Percentiles rank a stretch among this genome's conserved stretches.
phyloP scores from a whole-genome alignment of 2,113 vertebrate species.

The Arizona elegans region DNA sequence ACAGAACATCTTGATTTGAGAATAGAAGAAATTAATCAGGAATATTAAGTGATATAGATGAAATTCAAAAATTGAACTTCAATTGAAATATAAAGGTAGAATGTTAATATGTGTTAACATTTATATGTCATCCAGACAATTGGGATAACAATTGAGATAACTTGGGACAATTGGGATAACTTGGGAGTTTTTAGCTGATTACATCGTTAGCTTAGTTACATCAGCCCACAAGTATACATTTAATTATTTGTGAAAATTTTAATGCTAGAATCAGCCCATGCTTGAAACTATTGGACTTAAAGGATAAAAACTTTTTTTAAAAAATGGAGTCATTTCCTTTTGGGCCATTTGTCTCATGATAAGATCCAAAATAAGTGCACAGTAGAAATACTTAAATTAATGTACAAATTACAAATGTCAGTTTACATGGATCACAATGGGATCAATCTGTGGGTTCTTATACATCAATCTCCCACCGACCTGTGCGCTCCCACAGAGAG shows the following conservation, averaged over 20 bases:
- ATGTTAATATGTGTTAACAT: background rate
- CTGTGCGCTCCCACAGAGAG: too few species aligned
- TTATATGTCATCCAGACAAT: background rate
- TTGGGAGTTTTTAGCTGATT: background rate
- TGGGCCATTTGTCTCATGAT: background rate
- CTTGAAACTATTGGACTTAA: background rate
- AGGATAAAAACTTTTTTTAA: background rate
- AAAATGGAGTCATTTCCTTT: background rate
- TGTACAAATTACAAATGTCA: background rate
- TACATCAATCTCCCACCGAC: background rate
- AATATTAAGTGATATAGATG: background rate
- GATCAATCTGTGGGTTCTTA: background rate
- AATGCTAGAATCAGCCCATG: background rate
- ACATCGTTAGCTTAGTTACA: background rate
- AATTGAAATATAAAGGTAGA: background rate
- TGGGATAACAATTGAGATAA: too few species aligned
- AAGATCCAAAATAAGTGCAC: background rate
- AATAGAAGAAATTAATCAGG: background rate
- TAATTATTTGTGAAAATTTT: background rate
- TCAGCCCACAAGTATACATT: background rate
- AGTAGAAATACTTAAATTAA: background rate
- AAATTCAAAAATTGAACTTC: background rate
- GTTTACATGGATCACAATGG: background rate
- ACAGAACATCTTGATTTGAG: background rate
- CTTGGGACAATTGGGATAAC: background rate